Evolutionary conservation across 2,797 vertebrate species (phyloP).

Genomic region (Buceros bicornis): DNA sequence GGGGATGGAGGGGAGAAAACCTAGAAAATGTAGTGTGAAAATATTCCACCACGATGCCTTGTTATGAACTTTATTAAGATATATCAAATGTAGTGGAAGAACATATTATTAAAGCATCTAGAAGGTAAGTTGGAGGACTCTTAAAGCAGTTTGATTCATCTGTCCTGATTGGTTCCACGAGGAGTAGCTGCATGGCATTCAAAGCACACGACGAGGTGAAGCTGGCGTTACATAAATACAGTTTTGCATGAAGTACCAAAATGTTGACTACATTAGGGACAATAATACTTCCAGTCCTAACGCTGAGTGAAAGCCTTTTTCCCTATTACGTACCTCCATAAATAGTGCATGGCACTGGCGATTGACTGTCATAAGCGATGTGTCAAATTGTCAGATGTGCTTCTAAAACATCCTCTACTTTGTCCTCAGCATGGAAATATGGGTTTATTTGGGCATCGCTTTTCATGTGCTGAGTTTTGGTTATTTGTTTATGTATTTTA

Average conservation of each 20-base stretch:
- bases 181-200: neutral
- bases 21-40: neutral
- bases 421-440: neutral
- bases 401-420: conserved; percentile 18
- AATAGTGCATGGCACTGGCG: conserved; percentile 62
- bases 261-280: neutral
- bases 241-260: neutral
- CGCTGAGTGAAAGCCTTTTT: conserved; percentile 30
- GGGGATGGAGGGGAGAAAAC: neutral
- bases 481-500: conserved; percentile 14
- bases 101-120: neutral
- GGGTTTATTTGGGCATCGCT: neutral
- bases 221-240: conserved; percentile 58
- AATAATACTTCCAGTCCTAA: neutral
- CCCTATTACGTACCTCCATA: conserved; percentile 24
- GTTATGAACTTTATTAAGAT: neutral
- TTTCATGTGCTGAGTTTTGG: neutral
- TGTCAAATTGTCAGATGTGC: conserved; percentile 34
- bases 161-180: neutral
- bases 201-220: neutral
- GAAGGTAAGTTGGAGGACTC: neutral
- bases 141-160: neutral
- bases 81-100: neutral
- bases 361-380: conserved; percentile 18
- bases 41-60: neutral